A percentile compares a stretch with the other conserved stretches of the same genome.
Conservation (phyloP, 2,113 vertebrate genomes). For the Taxidea taxus region DNA sequence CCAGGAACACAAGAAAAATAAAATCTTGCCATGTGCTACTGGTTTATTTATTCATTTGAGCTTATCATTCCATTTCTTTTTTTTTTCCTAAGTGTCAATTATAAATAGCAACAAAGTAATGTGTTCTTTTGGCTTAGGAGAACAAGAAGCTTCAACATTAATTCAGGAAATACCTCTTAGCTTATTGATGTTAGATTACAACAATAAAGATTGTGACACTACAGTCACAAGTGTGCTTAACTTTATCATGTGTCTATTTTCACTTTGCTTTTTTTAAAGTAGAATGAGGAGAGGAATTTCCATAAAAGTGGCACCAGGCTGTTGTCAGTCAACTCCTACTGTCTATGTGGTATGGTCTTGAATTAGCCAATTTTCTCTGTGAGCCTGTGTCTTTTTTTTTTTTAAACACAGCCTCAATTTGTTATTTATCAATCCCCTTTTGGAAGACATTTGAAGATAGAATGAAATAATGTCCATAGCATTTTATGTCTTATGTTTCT, state of each 20-base stretch:
- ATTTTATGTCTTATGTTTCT: not conserved
- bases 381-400: not conserved
- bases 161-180: not conserved
- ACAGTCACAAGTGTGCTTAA: not conserved
- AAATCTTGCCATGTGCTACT: not conserved
- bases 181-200: not conserved
- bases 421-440: not conserved
- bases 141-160: not conserved
- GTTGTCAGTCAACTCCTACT: not conserved
- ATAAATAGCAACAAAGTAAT: not conserved
- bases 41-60: not conserved
- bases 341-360: not conserved
- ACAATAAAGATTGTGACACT: not conserved
- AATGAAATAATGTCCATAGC: not conserved
- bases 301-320: not conserved
- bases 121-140: not conserved
- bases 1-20: not conserved
- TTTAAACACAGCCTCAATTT: not conserved
- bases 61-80: not conserved
- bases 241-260: not conserved
- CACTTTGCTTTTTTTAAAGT: not conserved
- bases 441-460: not conserved
- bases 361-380: not conserved
- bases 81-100: slow-evolving; percentile 13
- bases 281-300: not conserved